phyloP scores from a whole-genome alignment of 2,888 invertebrate genomes.

The Liopterus haemorrhoidalis region DNA sequence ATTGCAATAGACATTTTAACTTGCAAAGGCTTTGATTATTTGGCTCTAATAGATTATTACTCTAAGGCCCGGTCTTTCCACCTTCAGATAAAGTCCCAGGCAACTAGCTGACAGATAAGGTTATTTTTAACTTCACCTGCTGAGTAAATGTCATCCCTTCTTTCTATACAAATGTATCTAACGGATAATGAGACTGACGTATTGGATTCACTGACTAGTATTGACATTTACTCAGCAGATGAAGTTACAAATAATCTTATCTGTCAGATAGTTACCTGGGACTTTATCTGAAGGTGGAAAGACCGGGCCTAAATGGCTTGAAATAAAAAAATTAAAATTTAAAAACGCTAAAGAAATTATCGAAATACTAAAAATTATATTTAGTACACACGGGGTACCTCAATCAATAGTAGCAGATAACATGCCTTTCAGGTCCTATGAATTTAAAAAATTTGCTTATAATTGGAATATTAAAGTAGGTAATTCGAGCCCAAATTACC shows the following conservation, averaged over 20 bases:
- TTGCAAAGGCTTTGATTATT: slow-evolving; percentile 6
- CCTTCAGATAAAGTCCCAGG: no score
- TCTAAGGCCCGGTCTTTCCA: no score
- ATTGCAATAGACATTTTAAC: slow-evolving; percentile 7
- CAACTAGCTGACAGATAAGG: no score
- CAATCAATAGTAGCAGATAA: slow-evolving; percentile 19
- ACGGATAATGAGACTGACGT: no score
- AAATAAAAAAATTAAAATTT: slow-evolving; percentile 2
- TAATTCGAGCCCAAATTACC: slow-evolving; percentile 18
- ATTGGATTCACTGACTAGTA: no score
- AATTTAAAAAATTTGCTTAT: slow-evolving; percentile 13
- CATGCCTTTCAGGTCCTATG: slow-evolving; percentile 9
- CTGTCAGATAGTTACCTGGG: no score
- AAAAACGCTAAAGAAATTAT: slow-evolving; percentile 13
- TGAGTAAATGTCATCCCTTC: no score
- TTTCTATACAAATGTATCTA: no score
- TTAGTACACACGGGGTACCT: slow-evolving; percentile 13
- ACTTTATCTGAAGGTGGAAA: no score
- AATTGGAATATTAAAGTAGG: slow-evolving; percentile 18
- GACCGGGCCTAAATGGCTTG: slow-evolving; percentile 21
- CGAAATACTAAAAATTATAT: background rate
- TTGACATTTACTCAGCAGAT: no score
- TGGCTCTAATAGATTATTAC: slow-evolving; percentile 20
- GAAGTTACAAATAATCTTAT: no score
- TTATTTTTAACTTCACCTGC: no score